Conservation (phyloP, 2,888 invertebrate genomes). For the Pseudococcus viburni region DNA sequence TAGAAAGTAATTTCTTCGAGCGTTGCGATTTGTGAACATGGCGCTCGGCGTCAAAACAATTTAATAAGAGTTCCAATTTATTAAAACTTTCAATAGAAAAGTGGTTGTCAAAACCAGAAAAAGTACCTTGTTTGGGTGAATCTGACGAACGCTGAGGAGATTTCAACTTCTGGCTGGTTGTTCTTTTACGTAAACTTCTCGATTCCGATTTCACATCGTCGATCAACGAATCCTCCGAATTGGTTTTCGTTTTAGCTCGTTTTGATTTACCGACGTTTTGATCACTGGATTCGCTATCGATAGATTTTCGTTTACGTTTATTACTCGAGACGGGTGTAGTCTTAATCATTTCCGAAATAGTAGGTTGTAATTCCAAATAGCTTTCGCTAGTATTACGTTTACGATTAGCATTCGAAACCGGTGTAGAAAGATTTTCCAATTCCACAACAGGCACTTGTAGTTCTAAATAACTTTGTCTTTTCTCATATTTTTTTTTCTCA, state of each 20-base stretch:
- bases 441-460: slow-evolving; percentile 7
- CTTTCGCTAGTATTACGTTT: slow-evolving; percentile 31
- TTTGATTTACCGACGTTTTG: slow-evolving; percentile 18
- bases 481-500: background rate
- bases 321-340: background rate
- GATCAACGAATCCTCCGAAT: background rate
- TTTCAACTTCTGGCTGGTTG: background rate
- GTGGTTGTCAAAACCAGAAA: slow-evolving; percentile 22
- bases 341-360: background rate
- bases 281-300: background rate
- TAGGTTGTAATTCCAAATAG: background rate
- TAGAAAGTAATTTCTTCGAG: background rate
- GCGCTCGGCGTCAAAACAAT: background rate
- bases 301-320: background rate
- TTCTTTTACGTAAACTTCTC: background rate
- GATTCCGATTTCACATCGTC: background rate
- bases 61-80: slow-evolving; percentile 10
- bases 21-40: background rate
- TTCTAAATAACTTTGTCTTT: slow-evolving; percentile 44
- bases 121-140: slow-evolving; percentile 49
- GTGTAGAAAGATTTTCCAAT: background rate
- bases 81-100: slow-evolving; percentile 11
- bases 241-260: background rate
- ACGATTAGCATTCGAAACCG: background rate
- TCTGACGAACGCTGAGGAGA: slow-evolving; percentile 1